Evolutionary conservation across 1,140 invertebrate species (phyloP), one percentile per base, ranked within the genome.

Genomic region (Calephelis nemesis): DNA sequence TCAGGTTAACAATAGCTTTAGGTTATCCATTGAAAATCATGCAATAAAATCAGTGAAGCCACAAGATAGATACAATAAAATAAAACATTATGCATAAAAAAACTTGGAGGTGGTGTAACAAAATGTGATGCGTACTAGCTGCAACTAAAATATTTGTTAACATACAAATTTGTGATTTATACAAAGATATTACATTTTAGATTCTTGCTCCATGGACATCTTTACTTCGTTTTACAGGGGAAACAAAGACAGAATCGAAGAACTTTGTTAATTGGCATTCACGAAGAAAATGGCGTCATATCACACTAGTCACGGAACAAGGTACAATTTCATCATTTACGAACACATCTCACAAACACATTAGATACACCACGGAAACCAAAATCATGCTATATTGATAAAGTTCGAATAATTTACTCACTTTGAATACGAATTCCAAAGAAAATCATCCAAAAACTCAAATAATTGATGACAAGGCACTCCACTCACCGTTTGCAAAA

Each of bases 281-380:
- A 91, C 84, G 85, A 91, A 92, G 88, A 92, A 92, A 92, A 92
- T 92, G 91, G 90, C 91, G 91, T 92, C 91, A 88, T 89, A 92
- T 90, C 87, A 90, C 87, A 90, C 86, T 87, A 84, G 81, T 89
- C 88, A 91, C 84, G 85, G 85, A 89, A 89, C 86, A 90, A 89
- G 87, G 87, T 86, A 90, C 84, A 83, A 85, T 90, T 89, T 90
- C 84, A 76, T 89, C 84, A 90, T 88, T 83, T 63, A 75, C 73
- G 84, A 85, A 69, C 84, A 88, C 87, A 83, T 78, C 66, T 84
- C 81, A 87, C 76, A 79, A 74, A 77, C 82, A 84, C 82, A 77
- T 76, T 68, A 66, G 11, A 78, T 81, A 83, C 83, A 84, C 75
- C 75, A 81, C 77, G 77, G 72, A 81, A 78, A 77, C 75, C 69